phyloP scores from a whole-genome alignment of 2,888 invertebrate genomes.

The Drosophila planitibia region DNA sequence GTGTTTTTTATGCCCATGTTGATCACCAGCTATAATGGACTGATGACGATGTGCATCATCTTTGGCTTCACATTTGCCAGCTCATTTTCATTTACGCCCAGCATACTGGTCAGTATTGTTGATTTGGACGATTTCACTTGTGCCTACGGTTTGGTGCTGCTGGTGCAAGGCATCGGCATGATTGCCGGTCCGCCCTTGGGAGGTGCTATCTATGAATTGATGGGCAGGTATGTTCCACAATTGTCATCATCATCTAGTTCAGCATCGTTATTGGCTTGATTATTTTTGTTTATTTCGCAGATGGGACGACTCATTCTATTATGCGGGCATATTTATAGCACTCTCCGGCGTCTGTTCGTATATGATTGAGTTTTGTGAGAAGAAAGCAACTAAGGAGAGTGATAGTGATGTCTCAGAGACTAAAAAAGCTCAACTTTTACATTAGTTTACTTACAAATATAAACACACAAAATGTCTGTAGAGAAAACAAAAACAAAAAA shows the following conservation, averaged over 20 bases:
- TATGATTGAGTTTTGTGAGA: slow-evolving; percentile 83
- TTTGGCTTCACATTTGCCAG: slow-evolving; percentile 97
- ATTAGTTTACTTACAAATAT: slow-evolving; percentile 63
- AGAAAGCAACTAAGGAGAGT: slow-evolving; percentile 82
- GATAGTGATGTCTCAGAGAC: slow-evolving; percentile 84
- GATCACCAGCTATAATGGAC: slow-evolving; percentile 74
- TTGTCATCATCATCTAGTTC: neutral
- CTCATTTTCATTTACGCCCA: slow-evolving; percentile 95
- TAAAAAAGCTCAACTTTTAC: slow-evolving; percentile 80
- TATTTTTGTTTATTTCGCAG: slow-evolving; percentile 57
- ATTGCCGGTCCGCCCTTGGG: slow-evolving; percentile 96
- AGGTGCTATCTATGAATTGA: slow-evolving; percentile 87
- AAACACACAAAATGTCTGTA: slow-evolving; percentile 23
- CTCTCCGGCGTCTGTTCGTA: slow-evolving; percentile 88
- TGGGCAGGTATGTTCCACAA: slow-evolving; percentile 72
- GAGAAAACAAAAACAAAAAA: neutral
- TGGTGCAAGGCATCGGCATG: slow-evolving; percentile 97
- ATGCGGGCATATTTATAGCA: slow-evolving; percentile 93
- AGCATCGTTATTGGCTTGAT: neutral
- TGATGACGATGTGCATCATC: slow-evolving; percentile 86
- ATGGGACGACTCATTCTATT: slow-evolving; percentile 93
- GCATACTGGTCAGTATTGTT: slow-evolving; percentile 94
- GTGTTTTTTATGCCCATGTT: slow-evolving; percentile 84
- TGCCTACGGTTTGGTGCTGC: slow-evolving; percentile 94
- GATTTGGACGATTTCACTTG: slow-evolving; percentile 96